Evolutionary conservation across 2,113 vertebrate genomes (phyloP).

Genomic region (Ophiodon elongatus): DNA sequence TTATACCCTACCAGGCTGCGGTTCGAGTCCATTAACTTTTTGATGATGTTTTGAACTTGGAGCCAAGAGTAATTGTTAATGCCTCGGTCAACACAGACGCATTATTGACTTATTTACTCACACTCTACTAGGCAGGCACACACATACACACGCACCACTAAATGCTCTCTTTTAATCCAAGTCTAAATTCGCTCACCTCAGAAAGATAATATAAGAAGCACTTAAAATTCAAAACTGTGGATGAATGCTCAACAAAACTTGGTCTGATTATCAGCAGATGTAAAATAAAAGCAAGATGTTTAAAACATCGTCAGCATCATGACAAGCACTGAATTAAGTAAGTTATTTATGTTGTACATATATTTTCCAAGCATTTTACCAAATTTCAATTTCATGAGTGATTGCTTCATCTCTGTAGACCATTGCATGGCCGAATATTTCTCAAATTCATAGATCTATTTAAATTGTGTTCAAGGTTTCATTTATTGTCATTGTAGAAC

Average conservation of each 20-base stretch:
- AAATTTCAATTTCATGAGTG: not conserved
- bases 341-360: not conserved
- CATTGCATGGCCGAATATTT: not conserved
- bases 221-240: not conserved
- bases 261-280: not conserved
- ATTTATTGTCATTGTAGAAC: no score
- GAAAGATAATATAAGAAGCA: no score
- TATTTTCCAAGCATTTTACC: not conserved
- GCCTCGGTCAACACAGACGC: not conserved
- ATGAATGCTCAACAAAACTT: not conserved
- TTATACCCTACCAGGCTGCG: not conserved
- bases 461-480: not conserved
- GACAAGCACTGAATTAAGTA: not conserved
- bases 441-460: not conserved
- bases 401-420: not conserved
- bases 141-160: not conserved
- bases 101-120: not conserved
- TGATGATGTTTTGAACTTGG: not conserved
- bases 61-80: not conserved
- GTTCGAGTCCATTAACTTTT: constrained; percentile 23
- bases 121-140: not conserved
- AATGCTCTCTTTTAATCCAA: no score
- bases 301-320: not conserved
- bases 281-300: not conserved
- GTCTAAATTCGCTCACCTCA: no score